phyloP scores from a whole-genome alignment of 2,113 vertebrate genomes.

The Pteropus alecto region DNA sequence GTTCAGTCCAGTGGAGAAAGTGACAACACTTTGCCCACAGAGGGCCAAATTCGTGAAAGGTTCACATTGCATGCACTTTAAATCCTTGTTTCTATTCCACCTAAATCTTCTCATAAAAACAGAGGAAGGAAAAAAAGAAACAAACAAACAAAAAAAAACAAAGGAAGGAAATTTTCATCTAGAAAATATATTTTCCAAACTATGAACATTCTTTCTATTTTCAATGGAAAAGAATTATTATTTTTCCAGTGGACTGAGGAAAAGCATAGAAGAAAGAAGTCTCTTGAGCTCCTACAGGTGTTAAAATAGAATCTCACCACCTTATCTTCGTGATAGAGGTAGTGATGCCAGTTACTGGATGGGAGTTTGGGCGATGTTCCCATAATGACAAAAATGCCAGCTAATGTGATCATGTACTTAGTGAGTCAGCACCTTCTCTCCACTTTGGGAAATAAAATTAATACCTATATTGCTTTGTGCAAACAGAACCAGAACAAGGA shows the following conservation, averaged over 20 bases:
- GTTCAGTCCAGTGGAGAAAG: neutral
- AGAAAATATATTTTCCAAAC: conserved; percentile 32
- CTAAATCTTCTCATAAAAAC: neutral
- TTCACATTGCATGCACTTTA: neutral
- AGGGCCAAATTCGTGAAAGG: neutral
- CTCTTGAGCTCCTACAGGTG: neutral
- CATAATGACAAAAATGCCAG: neutral
- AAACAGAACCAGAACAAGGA: neutral
- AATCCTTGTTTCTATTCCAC: conserved; percentile 9
- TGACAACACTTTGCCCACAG: neutral
- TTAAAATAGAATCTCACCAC: neutral
- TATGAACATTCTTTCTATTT: conserved; percentile 27
- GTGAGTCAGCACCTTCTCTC: neutral
- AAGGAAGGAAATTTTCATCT: neutral
- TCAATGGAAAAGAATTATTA: neutral
- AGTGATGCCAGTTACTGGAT: neutral
- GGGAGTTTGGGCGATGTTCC: neutral
- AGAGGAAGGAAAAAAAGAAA: neutral
- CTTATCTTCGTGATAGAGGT: neutral
- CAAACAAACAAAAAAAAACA: neutral
- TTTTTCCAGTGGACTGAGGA: neutral
- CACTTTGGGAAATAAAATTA: neutral
- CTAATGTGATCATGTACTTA: neutral
- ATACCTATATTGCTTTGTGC: neutral
- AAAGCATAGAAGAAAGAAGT: neutral